Base-by-base conservation (phyloP, 2,888 invertebrate genomes). In the Xestia ashworthii region DNA sequence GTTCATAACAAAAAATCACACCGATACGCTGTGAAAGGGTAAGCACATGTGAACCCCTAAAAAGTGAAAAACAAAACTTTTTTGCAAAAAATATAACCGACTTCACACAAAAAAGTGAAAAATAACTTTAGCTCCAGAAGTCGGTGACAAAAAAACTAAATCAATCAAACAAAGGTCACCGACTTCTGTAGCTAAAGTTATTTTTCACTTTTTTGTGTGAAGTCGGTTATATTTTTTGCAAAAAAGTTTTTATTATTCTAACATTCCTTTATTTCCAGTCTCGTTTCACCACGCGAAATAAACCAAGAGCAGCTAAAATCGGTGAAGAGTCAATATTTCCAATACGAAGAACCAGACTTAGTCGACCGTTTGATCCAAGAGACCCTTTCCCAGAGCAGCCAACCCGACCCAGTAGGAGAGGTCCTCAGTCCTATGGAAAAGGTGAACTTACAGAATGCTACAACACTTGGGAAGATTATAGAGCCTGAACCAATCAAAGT, bases 371-470 rank as follows among this genome's bases (percentile, higher is more conserved):
- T 95, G 1, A 60, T 94, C 0, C 94, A 94, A 44, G 65, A 65
- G 73, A 90, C 92, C 0, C 83, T 92, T 0, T 92, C 93, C 0
- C 92, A 92, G 69, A 87, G 89, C 32, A 89, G 85, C 55, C 84
- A 82, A n/a, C 74, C 90, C 8, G 95, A 95, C 86, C 93, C 92
- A 0, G 75, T 95, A 0, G 92, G 87, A 3, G 93, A 93, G 1
- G 91, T 92, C 0, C 89, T 95, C 3, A 91, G 90, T 22, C 93
- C 94, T 0, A 50, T 93, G 70, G 92, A 95, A 70, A 92, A 90
- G 60, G 89, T 92, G 1, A 89, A 83, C 14, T 80, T 95, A 3
- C 91, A 92, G 53, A 91, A 92, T 68, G 90, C 90, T 4, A 89
- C 92, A 0, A 88, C 89, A 41, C 46, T 91, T 14, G 91, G 91